Percentiles rank a stretch among this genome's conserved stretches.
phyloP scores from a whole-genome alignment of 1,140 invertebrate species.

The Brachionus sp. region DNA sequence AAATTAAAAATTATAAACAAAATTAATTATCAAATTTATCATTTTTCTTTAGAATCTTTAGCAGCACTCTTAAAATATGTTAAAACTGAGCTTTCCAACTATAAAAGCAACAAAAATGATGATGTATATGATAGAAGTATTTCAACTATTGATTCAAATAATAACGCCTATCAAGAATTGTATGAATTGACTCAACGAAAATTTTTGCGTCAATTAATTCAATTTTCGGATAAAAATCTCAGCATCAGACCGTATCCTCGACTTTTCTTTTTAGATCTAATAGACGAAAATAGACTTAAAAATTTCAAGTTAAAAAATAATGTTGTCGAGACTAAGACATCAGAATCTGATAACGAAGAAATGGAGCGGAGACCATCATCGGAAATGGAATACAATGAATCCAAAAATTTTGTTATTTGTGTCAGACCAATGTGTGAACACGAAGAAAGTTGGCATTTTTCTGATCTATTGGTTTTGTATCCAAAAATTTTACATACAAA shows the following conservation, averaged over 20 bases:
- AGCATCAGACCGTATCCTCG: slow-evolving; percentile 6
- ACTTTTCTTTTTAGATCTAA: slow-evolving; percentile 30
- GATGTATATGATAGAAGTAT: background rate
- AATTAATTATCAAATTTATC: no score
- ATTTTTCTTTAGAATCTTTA: background rate
- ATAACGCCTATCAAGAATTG: slow-evolving; percentile 50
- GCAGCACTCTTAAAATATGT: background rate
- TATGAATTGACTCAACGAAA: slow-evolving; percentile 56
- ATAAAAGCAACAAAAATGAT: background rate
- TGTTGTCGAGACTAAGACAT: background rate
- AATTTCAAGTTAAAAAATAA: background rate
- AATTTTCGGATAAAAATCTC: slow-evolving; percentile 50
- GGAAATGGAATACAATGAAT: background rate
- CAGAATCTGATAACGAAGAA: background rate
- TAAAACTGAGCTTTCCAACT: background rate
- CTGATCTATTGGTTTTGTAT: background rate
- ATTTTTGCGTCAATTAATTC: slow-evolving; percentile 52
- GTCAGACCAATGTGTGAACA: slow-evolving; percentile 52
- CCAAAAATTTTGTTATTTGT: slow-evolving; percentile 39
- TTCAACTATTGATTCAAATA: background rate
- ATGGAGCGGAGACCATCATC: background rate
- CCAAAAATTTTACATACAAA: background rate
- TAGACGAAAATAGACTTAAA: background rate
- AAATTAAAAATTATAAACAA: no score
- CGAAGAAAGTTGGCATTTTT: slow-evolving; percentile 49